Evolutionary conservation across 2,113 vertebrate species (phyloP).

Genomic region (Oxyruncus cristatus): DNA sequence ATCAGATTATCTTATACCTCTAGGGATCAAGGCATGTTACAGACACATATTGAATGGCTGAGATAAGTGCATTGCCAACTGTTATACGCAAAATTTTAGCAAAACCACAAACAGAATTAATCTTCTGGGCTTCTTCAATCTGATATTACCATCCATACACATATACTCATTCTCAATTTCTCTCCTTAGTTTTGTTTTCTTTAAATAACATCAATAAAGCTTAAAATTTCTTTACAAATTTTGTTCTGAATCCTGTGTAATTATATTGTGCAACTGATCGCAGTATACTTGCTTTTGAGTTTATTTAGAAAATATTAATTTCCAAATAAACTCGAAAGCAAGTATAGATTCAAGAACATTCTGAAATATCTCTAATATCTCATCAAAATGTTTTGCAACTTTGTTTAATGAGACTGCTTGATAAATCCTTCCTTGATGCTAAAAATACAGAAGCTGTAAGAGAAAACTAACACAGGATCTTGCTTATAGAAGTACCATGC

Average conservation of each 20-base stretch:
- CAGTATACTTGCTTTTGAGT: background rate
- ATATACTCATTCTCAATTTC: background rate
- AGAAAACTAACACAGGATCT: background rate
- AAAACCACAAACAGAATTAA: background rate
- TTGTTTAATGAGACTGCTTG: background rate
- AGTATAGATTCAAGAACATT: background rate
- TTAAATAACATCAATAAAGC: background rate
- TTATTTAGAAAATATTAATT: background rate
- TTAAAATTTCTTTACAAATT: background rate
- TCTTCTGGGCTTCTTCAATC: background rate
- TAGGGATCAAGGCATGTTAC: background rate
- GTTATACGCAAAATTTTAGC: background rate
- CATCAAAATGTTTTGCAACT: background rate
- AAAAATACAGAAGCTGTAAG: background rate
- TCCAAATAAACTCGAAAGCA: background rate
- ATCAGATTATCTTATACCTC: background rate
- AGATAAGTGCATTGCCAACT: background rate
- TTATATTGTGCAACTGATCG: background rate
- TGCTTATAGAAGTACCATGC: background rate
- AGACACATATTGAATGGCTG: background rate
- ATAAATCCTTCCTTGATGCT: background rate
- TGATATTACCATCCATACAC: background rate
- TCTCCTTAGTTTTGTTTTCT: background rate
- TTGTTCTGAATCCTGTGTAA: background rate
- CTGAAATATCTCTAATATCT: background rate